Evolutionary conservation across 2,797 vertebrate species (phyloP), one percentile per base, ranked within the genome.

Genomic region (Xerus rutilus): DNA sequence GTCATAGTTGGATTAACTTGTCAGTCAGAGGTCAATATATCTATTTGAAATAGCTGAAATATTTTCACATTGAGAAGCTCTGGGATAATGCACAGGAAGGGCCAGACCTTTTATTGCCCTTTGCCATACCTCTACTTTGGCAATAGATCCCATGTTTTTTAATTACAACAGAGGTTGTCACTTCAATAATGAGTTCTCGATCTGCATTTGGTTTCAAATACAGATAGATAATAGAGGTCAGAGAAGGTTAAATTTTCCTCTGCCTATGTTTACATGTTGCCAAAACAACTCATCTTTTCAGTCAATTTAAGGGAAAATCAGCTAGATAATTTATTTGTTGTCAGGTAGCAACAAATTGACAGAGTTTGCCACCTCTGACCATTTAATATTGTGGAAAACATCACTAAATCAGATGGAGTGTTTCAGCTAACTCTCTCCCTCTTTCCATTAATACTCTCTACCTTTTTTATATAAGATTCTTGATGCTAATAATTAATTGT

Each of bases 201-300:
- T 97, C 94, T 95, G 59, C 95, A 92, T 97, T 93, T 90, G 81
- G 64, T 91, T 96, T 95, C 62, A 87, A 94, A 96, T 87, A 92
- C 94, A 94, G 79, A 73, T 21, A 94, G 95, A 96, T 97, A 94
- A 96, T 96, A 82, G 89, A 94, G 93, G 95, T 97, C 47, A 92
- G 32, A 35, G 72, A 92, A 96, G 96, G 96, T 97, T 94, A 93
- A 70, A 45, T 78, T 94, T 96, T 96, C 73, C 45, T 87, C 89
- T 65, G 83, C 12, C 83, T 96, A 17, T 97, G 72, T 96, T 97
- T 95, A 95, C 39, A 1, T 94, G 84, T 91, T 96, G 73, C 67
- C 96, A 78, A 95, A 94, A 96, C 79, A 96, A 72, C 79, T 94
- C 72, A 65, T 94, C 59, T 89, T 91, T 95, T 91, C 69, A 89